Evolutionary conservation across 2,888 invertebrate species (phyloP), one percentile per base, ranked within the genome.

Genomic region (Dorcus hopei): DNA sequence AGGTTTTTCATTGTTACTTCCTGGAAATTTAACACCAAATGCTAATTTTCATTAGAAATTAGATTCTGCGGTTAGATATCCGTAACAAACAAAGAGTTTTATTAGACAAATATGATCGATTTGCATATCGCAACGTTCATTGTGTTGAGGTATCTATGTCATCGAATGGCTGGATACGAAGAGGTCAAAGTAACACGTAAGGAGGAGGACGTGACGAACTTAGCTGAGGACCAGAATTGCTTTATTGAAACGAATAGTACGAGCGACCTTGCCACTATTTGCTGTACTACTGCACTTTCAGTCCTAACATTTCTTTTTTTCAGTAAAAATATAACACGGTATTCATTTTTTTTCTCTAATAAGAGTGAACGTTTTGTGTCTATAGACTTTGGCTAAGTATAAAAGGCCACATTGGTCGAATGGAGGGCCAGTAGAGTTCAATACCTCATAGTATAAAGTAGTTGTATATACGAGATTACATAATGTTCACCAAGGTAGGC

Each of bases 401-500:
- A 73, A 69, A 73, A 72, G 73, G 68, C 67, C 65, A 57, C 62
- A 48, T 50, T 59, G 57, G 61, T 52, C 55, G 56, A 52, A 52
- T 61, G 62, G 51, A 59, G 64, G 65, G 61, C 61, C 70, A 72
- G 73, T 74, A 65, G 65, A 69, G 62, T 68, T 67, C 64, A 57
- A 61, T 65, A 65, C 59, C 63, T 67, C 67, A 60, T 59, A 63
- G 63, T 53, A 59, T 58, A 49, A 59, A 49, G 61, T 61, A 62
- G 58, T 62, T 62, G 58, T 59, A 62, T 62, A 65, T 53, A 58
- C 57, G 65, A 61, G 65, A 59, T 69, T 66, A 60, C 64, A 71
- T 58, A 64, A 74, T 73, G 71, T 68, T 67, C 53, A 62, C 67
- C 52, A 73, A 72, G 73, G 72, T 73, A 71, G 62, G 68, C 51